These are phyloP conservation scores for Panonychus citri DNA, from an alignment of 1,140 invertebrate genomes.

Conservation along the genomic window DNA sequence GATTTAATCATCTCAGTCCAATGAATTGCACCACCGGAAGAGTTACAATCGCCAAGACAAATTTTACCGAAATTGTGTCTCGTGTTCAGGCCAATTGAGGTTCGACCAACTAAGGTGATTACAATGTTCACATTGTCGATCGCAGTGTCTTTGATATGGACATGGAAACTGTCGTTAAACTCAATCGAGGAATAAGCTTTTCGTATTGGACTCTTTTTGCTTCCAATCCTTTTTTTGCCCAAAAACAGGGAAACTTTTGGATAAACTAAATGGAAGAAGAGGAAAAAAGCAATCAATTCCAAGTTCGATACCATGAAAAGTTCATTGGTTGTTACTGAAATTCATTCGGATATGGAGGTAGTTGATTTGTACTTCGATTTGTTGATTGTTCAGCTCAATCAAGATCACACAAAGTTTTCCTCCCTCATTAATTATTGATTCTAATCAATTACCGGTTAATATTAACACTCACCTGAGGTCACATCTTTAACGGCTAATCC, in stretches of 20 bases:
- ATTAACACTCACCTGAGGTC: background rate
- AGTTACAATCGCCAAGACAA: background rate
- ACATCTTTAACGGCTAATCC: background rate
- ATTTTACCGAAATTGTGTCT: background rate
- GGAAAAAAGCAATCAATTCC: too few relatives aligned
- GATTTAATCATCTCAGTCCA: background rate
- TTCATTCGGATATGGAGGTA: too few relatives aligned
- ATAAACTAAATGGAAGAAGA: conserved; percentile 13
- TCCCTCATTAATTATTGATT: background rate
- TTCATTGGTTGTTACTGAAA: too few relatives aligned
- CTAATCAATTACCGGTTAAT: background rate
- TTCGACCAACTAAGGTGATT: background rate
- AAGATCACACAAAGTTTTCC: too few relatives aligned
- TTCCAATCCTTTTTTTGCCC: conserved; percentile 7
- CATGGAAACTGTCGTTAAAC: conserved; percentile 11
- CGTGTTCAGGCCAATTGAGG: background rate
- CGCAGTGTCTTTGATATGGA: conserved; percentile 4
- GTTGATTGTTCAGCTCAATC: too few relatives aligned
- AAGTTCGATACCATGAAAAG: too few relatives aligned
- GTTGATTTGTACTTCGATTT: too few relatives aligned
- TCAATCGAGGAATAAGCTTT: conserved; percentile 4
- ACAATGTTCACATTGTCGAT: conserved; percentile 10
- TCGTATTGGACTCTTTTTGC: conserved; percentile 1
- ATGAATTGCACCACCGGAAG: background rate
- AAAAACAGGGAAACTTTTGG: conserved; percentile 11